Conservation (phyloP, 1,140 invertebrate species). For the Orius laevigatus region DNA sequence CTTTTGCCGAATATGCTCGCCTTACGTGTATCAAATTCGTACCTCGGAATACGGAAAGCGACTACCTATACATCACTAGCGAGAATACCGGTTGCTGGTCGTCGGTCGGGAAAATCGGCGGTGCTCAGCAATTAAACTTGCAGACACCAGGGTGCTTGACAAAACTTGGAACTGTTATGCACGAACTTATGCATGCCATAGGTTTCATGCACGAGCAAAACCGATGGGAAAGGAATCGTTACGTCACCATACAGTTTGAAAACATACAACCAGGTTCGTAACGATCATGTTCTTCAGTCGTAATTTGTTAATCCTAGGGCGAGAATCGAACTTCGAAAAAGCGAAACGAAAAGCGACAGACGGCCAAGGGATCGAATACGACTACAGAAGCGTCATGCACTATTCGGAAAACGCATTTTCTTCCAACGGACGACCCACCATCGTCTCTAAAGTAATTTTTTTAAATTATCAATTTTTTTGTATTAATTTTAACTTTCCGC, state of each 20-base stretch:
- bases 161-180: slow-evolving; percentile 51
- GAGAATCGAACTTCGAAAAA: slow-evolving; percentile 52
- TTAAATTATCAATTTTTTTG: neutral
- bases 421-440: slow-evolving; percentile 50
- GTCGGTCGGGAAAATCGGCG: slow-evolving; percentile 28
- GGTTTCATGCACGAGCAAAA: slow-evolving; percentile 82
- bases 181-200: slow-evolving; percentile 70
- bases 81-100: slow-evolving; percentile 58
- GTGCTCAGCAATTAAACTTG: slow-evolving; percentile 40
- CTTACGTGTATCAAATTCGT: slow-evolving; percentile 56
- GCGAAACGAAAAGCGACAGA: slow-evolving; percentile 34
- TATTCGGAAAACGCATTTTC: slow-evolving; percentile 66
- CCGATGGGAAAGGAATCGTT: slow-evolving; percentile 58
- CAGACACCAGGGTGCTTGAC: slow-evolving; percentile 8
- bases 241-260: slow-evolving; percentile 47
- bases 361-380: slow-evolving; percentile 50
- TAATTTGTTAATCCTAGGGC: slow-evolving; percentile 26
- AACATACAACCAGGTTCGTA: slow-evolving; percentile 46
- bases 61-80: slow-evolving; percentile 50
- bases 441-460: slow-evolving; percentile 33
- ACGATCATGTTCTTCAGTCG: too few species aligned
- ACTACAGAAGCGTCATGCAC: slow-evolving; percentile 72
- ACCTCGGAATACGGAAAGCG: slow-evolving; percentile 36
- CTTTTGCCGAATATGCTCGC: slow-evolving; percentile 47
- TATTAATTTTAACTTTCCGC: slow-evolving; percentile 22